Percentiles rank a stretch among this genome's conserved stretches.
Conservation (phyloP, 1,140 invertebrate genomes). For the Drosophila kohkoa region DNA sequence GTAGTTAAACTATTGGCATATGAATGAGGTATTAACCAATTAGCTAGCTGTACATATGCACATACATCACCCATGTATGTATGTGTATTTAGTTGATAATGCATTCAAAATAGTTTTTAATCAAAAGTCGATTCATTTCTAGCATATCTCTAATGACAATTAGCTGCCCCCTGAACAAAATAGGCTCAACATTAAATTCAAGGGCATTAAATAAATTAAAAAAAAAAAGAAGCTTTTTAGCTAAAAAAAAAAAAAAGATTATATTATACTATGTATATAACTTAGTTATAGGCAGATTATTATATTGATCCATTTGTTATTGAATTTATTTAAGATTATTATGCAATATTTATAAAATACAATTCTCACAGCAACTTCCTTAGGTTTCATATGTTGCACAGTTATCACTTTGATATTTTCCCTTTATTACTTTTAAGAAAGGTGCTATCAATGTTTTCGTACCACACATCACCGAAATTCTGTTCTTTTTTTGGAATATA, state of each 20-base stretch:
- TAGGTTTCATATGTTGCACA: slow-evolving; percentile 48
- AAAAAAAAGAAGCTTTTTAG: slow-evolving; percentile 28
- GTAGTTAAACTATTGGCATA: slow-evolving; percentile 81
- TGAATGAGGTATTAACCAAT: slow-evolving; percentile 49
- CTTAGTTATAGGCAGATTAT: slow-evolving; percentile 19
- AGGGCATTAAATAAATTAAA: slow-evolving; percentile 25
- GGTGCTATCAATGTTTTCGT: slow-evolving; percentile 78
- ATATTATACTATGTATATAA: slow-evolving; percentile 31
- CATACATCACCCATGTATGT: neutral
- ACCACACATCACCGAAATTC: slow-evolving; percentile 46
- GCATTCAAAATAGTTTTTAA: slow-evolving; percentile 42
- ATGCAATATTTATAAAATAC: slow-evolving; percentile 2
- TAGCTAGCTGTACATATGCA: slow-evolving; percentile 71
- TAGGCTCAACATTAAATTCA: slow-evolving; percentile 48
- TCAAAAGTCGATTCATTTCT: slow-evolving; percentile 35
- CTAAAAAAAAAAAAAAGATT: neutral
- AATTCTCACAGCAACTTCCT: slow-evolving; percentile 27
- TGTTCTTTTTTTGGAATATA: slow-evolving; percentile 20
- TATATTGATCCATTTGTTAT: slow-evolving; percentile 4
- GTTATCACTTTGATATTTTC: slow-evolving; percentile 21
- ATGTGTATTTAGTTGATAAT: slow-evolving; percentile 35
- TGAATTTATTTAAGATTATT: slow-evolving; percentile 11
- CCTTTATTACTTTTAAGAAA: slow-evolving; percentile 55
- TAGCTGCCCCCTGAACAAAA: slow-evolving; percentile 27
- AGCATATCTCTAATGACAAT: slow-evolving; percentile 58